Base-by-base conservation (phyloP, 2,797 vertebrate species). In the Sitta carolinensis region DNA sequence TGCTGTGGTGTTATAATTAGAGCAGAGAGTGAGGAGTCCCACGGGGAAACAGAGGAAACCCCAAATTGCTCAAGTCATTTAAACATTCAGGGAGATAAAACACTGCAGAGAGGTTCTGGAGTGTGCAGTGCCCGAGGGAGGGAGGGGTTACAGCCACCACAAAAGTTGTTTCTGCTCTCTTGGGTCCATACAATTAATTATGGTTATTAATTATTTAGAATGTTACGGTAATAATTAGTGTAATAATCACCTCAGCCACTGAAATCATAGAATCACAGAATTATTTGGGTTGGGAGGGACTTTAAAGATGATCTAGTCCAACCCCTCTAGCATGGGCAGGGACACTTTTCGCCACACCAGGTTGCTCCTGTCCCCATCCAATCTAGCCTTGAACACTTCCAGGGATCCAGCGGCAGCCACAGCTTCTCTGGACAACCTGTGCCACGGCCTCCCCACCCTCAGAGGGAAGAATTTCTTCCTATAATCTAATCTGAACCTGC, bases 81-180 rank as follows among this genome's bases (percentile, higher is more conserved):
- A 90, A 81, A 86, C 77, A 88, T 76, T 90, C 79, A 58, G 51
- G 45, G 80, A 92, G 73, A 82, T 84, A 84, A 96, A 94, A 73
- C 69, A 70, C 48, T 17, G 12, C 63, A 69, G 89, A 87, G 62
- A 72, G 81, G 52, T 69, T 55, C 76, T 86, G 42, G 74, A 63
- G 63, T n/a, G 61, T 87, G 63, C 67, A 74, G 38, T 20, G 52
- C 70, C 70, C 0, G 0, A 50, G 59, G 72, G 40, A 87, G 11
- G 27, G 48, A 84, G 42, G 45, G 63, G 58, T 90, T 81, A 81
- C 40, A 47, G 77, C 62, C 58, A 73, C 59, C 12, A 8, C 55
- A 54, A n/a, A 91, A 85, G 55, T 58, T 63, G 40, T 55, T 91
- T 88, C 94, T 82, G 67, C 52, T 88, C 91, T 86, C 87, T 78